Base-by-base conservation (phyloP, 2,888 invertebrate species). In the Apocheima hispidaria region DNA sequence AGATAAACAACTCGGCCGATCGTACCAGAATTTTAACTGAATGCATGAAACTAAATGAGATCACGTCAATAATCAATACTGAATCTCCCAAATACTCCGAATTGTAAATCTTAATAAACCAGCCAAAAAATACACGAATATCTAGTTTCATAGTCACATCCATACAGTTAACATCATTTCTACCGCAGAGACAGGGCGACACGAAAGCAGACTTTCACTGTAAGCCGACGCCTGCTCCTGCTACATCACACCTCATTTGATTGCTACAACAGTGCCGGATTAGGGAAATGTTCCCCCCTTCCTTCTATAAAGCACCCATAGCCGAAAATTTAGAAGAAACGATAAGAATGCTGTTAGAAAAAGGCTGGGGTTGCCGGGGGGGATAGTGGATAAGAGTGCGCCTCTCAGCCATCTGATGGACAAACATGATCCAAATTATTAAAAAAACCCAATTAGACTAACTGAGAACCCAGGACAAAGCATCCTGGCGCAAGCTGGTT, bases 151-250 rank as follows among this genome's bases (percentile, higher is more conserved):
- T 53, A 66, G 72, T 60, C 84, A 67, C 81, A 81, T 88, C 90
- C 69, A 89, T 86, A 66, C 51, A 61, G 57, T 62, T 63, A 63
- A 60, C 59, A 74, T 78, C 71, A 69, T 76, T 78, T 80, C 74
- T 73, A 77, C 79, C 71, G 74, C 77, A 78, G 81, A 83, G 81
- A 86, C 84, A 83, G 81, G 81, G 74, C 55, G 46, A 40, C 79
- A 91, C 85, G 91, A 92, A 92, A 90, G 91, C 87, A 81, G 72
- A 92, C 92, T 92, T 92, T 92, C 92, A 87, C 92, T 89, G 85
- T 85, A 86, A 88, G 77, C 79, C 82, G 86, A 88, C 85, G 86
- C 83, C 79, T 80, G 82, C 87, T 88, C 86, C 86, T 86, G 82
- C 82, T 88, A 79, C 81, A 88, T 90, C 88, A 86, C 87, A 90